Evolutionary conservation across 2,113 vertebrate genomes (phyloP).

Genomic region (Scomber colias): DNA sequence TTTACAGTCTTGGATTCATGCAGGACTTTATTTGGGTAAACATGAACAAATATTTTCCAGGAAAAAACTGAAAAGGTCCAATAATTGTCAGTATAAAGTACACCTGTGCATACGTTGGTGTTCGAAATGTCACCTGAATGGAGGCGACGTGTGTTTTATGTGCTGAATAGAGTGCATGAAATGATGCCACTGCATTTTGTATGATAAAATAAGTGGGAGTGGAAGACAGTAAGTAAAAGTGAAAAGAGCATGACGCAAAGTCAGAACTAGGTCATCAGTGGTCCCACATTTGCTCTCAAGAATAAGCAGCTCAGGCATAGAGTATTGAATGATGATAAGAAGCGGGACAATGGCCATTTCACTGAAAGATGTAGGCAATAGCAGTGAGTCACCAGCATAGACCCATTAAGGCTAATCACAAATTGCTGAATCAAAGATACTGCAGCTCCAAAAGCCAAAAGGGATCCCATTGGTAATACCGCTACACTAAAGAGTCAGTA

Average conservation of each 20-base stretch:
- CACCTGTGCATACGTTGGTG: not conserved
- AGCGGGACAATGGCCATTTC: no score
- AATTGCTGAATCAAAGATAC: constrained; percentile 23
- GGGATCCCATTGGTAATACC: constrained; percentile 7
- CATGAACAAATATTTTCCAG: not conserved
- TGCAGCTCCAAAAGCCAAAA: constrained; percentile 17
- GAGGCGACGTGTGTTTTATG: not conserved
- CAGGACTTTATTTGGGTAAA: constrained; percentile 1
- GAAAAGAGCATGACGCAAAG: no score
- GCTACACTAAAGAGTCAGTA: not conserved
- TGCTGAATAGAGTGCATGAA: not conserved
- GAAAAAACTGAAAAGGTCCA: not conserved
- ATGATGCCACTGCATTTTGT: not conserved
- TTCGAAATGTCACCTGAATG: rapidly evolving
- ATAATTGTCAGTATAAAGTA: not conserved
- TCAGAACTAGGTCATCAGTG: no score
- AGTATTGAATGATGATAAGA: no score
- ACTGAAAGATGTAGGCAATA: no score
- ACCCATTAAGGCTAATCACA: constrained; percentile 7
- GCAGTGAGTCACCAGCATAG: not conserved
- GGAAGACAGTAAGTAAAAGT: not conserved
- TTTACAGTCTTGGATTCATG: not conserved
- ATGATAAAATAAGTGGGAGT: not conserved
- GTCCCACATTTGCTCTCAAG: no score
- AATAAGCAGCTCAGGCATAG: no score